Conservation (phyloP, 1,140 invertebrate species). For the Drosophila mojavensis region DNA sequence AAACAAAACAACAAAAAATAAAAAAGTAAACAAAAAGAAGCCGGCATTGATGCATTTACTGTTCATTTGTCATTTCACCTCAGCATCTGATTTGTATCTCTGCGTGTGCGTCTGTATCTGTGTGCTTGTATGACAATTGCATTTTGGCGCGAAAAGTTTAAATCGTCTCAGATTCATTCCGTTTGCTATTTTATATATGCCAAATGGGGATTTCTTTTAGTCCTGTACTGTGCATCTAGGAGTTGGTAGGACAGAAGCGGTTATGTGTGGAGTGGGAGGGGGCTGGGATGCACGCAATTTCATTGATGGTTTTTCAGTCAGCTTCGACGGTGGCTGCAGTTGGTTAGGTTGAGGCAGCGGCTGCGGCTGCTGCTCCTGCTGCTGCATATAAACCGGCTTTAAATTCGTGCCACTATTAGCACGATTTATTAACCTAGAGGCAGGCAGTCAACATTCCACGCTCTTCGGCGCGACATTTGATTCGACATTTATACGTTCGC, state of each 20-base stretch:
- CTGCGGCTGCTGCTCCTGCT: slow-evolving; percentile 17
- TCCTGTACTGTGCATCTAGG: too few relatives aligned
- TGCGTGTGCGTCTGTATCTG: not conserved
- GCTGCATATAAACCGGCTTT: slow-evolving; percentile 72
- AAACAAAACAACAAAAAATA: not conserved
- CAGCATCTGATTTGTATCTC: slow-evolving; percentile 6
- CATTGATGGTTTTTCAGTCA: slow-evolving; percentile 61
- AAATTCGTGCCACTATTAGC: slow-evolving; percentile 82
- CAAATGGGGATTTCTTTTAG: too few relatives aligned
- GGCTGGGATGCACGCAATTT: slow-evolving; percentile 38
- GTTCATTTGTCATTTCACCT: slow-evolving; percentile 5
- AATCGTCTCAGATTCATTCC: not conserved
- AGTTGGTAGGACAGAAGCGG: too few relatives aligned
- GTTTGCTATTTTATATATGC: not conserved
- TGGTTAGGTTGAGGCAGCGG: slow-evolving; percentile 21
- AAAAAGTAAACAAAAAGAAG: not conserved
- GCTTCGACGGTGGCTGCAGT: slow-evolving; percentile 13
- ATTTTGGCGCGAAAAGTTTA: slow-evolving; percentile 42
- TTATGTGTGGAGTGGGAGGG: too few relatives aligned
- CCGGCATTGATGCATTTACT: slow-evolving; percentile 5
- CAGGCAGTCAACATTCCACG: slow-evolving; percentile 40
- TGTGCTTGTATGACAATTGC: slow-evolving; percentile 19
- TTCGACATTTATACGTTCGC: slow-evolving; percentile 27
- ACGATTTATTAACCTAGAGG: slow-evolving; percentile 81
- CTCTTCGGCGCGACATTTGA: slow-evolving; percentile 31